Percentiles rank a stretch among this genome's conserved stretches.
Conservation (phyloP, 2,888 invertebrate genomes). For the Sinohyriopsis cumingii region DNA sequence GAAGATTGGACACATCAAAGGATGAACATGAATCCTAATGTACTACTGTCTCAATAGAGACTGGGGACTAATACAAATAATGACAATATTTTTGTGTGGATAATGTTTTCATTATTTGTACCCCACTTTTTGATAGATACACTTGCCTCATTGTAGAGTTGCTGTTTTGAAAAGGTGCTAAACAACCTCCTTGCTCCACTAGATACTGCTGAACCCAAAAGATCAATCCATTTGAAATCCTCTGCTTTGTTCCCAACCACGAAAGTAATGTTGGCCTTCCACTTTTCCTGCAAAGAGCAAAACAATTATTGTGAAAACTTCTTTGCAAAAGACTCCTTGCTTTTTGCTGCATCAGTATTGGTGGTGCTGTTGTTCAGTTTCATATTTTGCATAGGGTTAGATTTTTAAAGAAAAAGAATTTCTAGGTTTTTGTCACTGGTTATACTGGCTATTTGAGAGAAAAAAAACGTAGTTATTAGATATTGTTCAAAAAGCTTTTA, state of each 20-base stretch:
- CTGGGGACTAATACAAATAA: neutral
- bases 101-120: too few relatives aligned
- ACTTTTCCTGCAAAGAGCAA: constrained; percentile 53
- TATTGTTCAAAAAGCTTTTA: too few relatives aligned
- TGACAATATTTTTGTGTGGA: neutral
- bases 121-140: neutral
- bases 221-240: constrained; percentile 62
- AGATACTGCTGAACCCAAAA: constrained; percentile 52
- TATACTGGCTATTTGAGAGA: too few relatives aligned
- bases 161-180: constrained; percentile 60
- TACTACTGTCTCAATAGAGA: too few relatives aligned
- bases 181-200: constrained; percentile 63
- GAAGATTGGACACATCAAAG: too few relatives aligned
- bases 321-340: neutral
- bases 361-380: too few relatives aligned
- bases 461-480: too few relatives aligned
- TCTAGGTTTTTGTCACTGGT: too few relatives aligned
- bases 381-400: too few relatives aligned
- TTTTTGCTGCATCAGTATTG: neutral
- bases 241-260: constrained; percentile 63
- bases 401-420: too few relatives aligned
- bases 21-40: too few relatives aligned
- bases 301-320: too few relatives aligned
- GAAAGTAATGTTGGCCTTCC: constrained; percentile 66
- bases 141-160: constrained; percentile 57